phyloP scores from a whole-genome alignment of 2,797 vertebrate species.

The Takifugu ocellatus region DNA sequence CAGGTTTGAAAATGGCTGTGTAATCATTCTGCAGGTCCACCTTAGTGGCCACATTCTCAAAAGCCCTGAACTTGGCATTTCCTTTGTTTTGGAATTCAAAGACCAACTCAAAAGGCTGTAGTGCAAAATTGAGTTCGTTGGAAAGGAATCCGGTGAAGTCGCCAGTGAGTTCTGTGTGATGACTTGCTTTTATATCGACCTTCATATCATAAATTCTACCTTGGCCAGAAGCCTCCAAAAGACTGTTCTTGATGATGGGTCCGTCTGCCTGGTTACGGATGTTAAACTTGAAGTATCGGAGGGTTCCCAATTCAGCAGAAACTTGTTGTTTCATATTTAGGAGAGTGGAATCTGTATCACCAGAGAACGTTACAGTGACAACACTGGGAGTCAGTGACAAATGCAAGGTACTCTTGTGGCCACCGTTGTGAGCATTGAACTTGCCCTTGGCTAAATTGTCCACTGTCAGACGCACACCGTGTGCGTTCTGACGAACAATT shows the following conservation, averaged over 20 bases:
- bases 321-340: constrained; percentile 82
- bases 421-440: constrained; percentile 75
- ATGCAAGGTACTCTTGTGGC: constrained; percentile 69
- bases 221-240: constrained; percentile 73
- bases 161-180: constrained; percentile 80
- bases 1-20: constrained; percentile 72
- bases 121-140: constrained; percentile 76
- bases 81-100: constrained; percentile 83
- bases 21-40: constrained; percentile 89
- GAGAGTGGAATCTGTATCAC: constrained; percentile 75
- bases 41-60: constrained; percentile 78
- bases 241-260: constrained; percentile 79
- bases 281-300: constrained; percentile 71
- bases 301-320: constrained; percentile 66
- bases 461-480: constrained; percentile 63
- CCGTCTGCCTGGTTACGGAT: constrained; percentile 78
- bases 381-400: constrained; percentile 68
- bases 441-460: constrained; percentile 76
- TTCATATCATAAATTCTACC: constrained; percentile 74
- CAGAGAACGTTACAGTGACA: constrained; percentile 67
- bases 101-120: constrained; percentile 71
- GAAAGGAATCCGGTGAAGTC: constrained; percentile 76
- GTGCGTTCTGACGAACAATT: constrained; percentile 66
- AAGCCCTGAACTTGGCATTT: constrained; percentile 80
- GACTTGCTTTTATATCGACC: constrained; percentile 76